Percentiles rank a stretch among this genome's conserved stretches.
These are phyloP conservation scores for Camelus bactrianus DNA, from an alignment of 2,113 vertebrate genomes.

Conservation along the genomic window DNA sequence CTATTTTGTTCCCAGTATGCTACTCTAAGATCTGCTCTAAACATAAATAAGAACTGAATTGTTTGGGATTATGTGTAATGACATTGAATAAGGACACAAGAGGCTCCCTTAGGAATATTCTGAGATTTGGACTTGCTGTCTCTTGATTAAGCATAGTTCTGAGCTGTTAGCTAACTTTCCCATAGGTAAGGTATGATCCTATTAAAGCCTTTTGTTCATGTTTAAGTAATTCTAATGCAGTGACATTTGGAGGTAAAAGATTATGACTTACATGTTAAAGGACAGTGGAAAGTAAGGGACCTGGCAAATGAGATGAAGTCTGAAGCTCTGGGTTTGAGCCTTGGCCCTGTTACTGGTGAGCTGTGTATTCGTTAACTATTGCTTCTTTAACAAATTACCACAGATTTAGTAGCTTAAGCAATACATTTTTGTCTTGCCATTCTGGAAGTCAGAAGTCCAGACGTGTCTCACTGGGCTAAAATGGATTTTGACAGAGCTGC, in stretches of 20 bases:
- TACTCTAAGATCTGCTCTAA: neutral
- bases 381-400: neutral
- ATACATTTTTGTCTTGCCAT: neutral
- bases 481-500: neutral
- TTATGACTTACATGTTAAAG: neutral
- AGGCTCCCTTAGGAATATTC: neutral
- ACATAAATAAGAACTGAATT: neutral
- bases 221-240: conserved; percentile 39
- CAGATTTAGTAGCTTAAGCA: neutral
- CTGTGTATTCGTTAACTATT: neutral
- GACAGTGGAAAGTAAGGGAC: neutral
- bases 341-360: neutral
- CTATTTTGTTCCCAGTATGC: neutral
- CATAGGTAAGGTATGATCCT: neutral
- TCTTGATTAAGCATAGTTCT: neutral
- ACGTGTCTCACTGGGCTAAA: neutral
- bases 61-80: neutral
- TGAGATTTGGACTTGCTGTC: neutral
- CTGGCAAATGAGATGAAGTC: neutral
- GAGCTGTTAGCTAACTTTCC: neutral
- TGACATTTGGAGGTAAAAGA: neutral
- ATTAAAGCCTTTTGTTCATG: neutral
- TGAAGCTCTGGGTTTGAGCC: neutral
- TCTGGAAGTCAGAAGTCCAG: neutral
- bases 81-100: neutral